These are phyloP conservation scores for Synanceia verrucosa DNA, from an alignment of 2,797 vertebrate genomes.

Conservation along the genomic window DNA sequence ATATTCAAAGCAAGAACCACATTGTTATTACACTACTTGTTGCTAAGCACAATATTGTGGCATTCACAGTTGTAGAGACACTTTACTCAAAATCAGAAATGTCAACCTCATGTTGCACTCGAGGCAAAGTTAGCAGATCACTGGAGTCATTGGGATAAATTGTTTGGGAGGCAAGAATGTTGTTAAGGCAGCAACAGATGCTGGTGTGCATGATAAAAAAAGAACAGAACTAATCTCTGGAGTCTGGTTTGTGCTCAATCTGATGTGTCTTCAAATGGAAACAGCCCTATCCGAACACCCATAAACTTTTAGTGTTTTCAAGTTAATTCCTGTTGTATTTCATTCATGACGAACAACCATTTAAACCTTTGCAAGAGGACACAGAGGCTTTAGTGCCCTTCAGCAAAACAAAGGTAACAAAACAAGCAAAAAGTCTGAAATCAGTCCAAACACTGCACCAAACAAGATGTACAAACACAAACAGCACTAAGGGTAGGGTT, in stretches of 20 bases:
- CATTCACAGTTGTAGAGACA: neutral
- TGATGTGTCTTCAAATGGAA: neutral
- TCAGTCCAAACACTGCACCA: neutral
- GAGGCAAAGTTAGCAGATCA: neutral
- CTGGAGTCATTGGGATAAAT: neutral
- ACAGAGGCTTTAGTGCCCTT: neutral
- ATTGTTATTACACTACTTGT: neutral
- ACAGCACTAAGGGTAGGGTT: too few relatives aligned
- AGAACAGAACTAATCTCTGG: neutral
- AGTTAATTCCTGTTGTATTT: neutral
- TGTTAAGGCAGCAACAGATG: neutral
- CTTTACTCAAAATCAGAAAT: neutral
- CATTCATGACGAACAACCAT: neutral
- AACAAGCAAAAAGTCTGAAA: neutral
- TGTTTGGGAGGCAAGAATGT: neutral
- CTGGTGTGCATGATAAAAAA: neutral
- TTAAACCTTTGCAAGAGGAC: neutral
- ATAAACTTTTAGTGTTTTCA: neutral
- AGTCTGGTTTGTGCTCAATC: neutral
- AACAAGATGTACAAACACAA: neutral
- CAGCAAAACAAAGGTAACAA: neutral
- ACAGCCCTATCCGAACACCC: neutral
- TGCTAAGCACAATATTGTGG: accelerated
- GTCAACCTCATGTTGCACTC: neutral
- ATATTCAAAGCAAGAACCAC: neutral